Evolutionary conservation across 2,888 invertebrate species (phyloP), one percentile per base, ranked within the genome.

Genomic region (Agrilus biguttatus): DNA sequence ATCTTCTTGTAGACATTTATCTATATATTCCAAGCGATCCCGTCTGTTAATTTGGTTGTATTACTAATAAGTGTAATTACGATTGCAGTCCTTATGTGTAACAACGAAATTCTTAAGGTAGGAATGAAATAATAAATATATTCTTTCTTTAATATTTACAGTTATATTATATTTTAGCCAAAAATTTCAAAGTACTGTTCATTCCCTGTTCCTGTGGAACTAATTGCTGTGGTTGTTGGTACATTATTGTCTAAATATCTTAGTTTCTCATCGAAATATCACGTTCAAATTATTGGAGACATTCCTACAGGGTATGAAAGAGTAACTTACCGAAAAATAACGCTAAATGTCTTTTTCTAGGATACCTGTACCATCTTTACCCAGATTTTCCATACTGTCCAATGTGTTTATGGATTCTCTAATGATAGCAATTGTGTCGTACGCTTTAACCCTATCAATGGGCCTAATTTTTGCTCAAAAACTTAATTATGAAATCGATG

Each of bases 181-280:
- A 66, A 68, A 53, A 53, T 74, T 12, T 68, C 70, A 5, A 78
- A 77, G 58, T 71, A 63, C 47, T 74, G 75, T 41, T 69, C 71
- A 38, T 73, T 84, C 55, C 86, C 86, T 1, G 61, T 87, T 37
- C 86, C 87, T 1, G 77, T 80, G 39, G 87, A 88, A 59, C 66
- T 88, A 33, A 69, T 86, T 36, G 77, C 77, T 21, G 82, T 87
- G 1, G 67, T 80, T 14, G 63, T 72, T 28, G 81, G 80, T 44
- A 83, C 84, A 2, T 53, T 80, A 12, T 67, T 77, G 7, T 83
- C 85, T 3, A 72, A 70, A 50, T 71, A 70, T 48, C 65, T 69
- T 36, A 55, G 74, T 37, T 66, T 86, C 33, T 53, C 71, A 12
- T 62, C 67, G 12, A 58, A 48, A 8, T 71, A 73, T 57, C 58